Evolutionary conservation across 2,797 vertebrate genomes (phyloP).

Genomic region (Ctenopoma multispine): DNA sequence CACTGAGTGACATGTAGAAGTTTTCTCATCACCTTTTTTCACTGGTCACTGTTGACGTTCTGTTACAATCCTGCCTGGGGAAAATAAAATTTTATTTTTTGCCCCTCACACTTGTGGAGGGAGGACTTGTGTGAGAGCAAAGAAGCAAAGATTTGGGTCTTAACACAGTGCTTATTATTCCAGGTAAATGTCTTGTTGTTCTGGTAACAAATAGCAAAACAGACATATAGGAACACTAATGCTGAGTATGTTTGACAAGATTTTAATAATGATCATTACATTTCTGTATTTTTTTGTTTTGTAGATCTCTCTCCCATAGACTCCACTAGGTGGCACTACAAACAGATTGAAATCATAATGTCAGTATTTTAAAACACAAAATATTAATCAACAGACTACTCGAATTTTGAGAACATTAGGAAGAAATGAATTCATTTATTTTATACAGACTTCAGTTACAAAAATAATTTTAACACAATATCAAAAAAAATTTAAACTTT

Average conservation of each 20-base stretch:
- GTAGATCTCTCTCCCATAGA: background rate
- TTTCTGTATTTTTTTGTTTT: background rate
- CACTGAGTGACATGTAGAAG: conserved; percentile 63
- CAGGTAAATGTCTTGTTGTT: no score
- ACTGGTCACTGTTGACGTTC: conserved; percentile 73
- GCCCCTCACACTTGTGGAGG: conserved; percentile 38
- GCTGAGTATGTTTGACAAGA: background rate
- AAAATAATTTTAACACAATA: no score
- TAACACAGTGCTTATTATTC: background rate
- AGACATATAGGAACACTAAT: no score
- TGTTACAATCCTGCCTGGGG: conserved; percentile 59
- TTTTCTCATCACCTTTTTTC: conserved; percentile 60
- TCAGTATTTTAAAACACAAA: no score
- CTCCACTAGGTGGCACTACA: conserved; percentile 41
- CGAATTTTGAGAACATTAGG: no score
- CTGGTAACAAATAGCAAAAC: no score
- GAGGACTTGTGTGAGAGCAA: conserved; percentile 30
- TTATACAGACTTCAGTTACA: no score
- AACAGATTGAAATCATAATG: no score
- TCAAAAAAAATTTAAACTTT: no score
- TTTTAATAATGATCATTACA: background rate
- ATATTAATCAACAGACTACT: no score
- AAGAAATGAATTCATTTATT: no score
- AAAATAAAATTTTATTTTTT: conserved; percentile 66
- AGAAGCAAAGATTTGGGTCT: conserved; percentile 43